Conservation (phyloP, 1,140 invertebrate genomes). For the Drosophila oshimai region DNA sequence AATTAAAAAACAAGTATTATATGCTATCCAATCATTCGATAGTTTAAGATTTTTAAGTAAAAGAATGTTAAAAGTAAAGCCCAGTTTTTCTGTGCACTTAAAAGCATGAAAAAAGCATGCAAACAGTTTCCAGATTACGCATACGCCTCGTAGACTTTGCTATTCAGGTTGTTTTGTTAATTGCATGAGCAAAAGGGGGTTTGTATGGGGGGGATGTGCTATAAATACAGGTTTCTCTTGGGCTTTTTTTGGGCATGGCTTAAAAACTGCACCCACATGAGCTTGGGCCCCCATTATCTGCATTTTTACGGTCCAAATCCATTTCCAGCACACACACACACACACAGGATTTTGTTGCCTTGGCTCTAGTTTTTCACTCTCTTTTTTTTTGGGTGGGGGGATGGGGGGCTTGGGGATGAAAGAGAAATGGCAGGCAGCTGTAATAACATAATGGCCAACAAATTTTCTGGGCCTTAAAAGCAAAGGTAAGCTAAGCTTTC, state of each 20-base stretch:
- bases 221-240: background rate
- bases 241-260: background rate
- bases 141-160: conserved; percentile 49
- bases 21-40: too few species aligned
- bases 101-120: too few species aligned
- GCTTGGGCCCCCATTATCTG: conserved; percentile 53
- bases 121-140: too few species aligned
- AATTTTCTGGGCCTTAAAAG: conserved; percentile 61
- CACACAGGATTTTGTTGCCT: conserved; percentile 12
- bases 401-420: conserved; percentile 3
- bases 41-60: background rate
- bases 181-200: conserved; percentile 1
- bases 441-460: conserved; percentile 73
- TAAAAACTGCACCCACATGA: conserved; percentile 38
- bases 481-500: conserved; percentile 45
- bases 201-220: too few species aligned
- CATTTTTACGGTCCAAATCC: conserved; percentile 79
- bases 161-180: conserved; percentile 33
- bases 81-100: conserved; percentile 1
- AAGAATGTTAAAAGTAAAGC: background rate
- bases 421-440: conserved; percentile 49
- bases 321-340: conserved; percentile 46
- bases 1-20: background rate
- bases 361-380: conserved; percentile 16
- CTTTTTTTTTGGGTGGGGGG: background rate